A percentile compares a stretch with the other conserved stretches of the same genome.
Conservation (phyloP, 2,113 vertebrate species). For the Xenopus tropicalis region UCB_Xtro_10.0 CM004450.2:11697501-11698000, state of each 20-base stretch:
- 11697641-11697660: constrained; percentile 12
- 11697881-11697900: constrained; percentile 70
- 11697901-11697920: constrained; percentile 75
- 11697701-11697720: constrained; percentile 54
- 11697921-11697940: constrained; percentile 69
- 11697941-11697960: constrained; percentile 83
- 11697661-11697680: constrained; percentile 18
- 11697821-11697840: constrained; percentile 71
- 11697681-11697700: constrained; percentile 13
- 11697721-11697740: constrained; percentile 64
- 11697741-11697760: constrained; percentile 55
- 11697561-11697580: not conserved
- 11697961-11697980: constrained; percentile 68
- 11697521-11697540: not conserved
- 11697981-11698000: constrained; percentile 77
- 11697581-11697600: constrained; percentile 7
- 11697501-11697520: too few relatives aligned
- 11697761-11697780: constrained; percentile 64
- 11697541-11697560: not conserved
- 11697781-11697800: constrained; percentile 61
- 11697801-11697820: constrained; percentile 68
- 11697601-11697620: constrained; percentile 12
- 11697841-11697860: constrained; percentile 59
- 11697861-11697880: constrained; percentile 65
- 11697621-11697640: constrained; percentile 11